Evolutionary conservation across 2,113 vertebrate species (phyloP), one percentile per base, ranked within the genome.

Genomic region (Acanthisitta chloris): DNA sequence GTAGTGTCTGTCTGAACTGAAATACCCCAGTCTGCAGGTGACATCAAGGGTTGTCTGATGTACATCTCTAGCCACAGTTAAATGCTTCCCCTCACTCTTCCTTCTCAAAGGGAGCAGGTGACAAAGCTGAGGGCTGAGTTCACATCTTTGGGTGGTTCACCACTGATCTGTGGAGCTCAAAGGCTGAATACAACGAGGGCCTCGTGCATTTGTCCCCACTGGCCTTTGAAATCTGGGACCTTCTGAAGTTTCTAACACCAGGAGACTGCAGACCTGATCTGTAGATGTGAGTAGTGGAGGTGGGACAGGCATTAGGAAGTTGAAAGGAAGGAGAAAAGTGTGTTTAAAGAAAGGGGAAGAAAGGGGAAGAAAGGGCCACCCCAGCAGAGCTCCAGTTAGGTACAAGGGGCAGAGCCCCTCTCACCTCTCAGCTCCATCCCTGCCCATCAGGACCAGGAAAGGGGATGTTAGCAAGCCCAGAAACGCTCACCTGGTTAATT

Each of bases 31-130:
- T 33, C 58, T 77, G 54, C 24, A 43, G n/a, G 69, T 29, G 49
- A 72, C 79, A 90, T 80, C 82, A 84, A 86, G 86, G 48, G 48
- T 58, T 87, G 31, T 82, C 57, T 84, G 89, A 76, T 84, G 78
- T 76, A 26, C 40, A 42, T 42, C 31, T 38, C 1, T 3, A 52
- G 1, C 57, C 67, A 29, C 16, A 4, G 17, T 64, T 46, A 48
- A 77, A 57, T 9, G 36, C 64, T 81, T 87, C 42, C 40, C 52
- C 42, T 67, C 64, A 2, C 57, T 52, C 70, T 45, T 14, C 10
- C 81, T 83, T 20, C 72, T 72, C 67, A 92, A 42, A 83, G 40
- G 16, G 8, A 82, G 66, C 29, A 0, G 19, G 36, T 43, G 67
- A 28, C 78, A 34, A 88, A 85, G 82, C 67, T 7, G 1, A 54